Conservation (phyloP, 2,888 invertebrate genomes). For the Pseudococcus longispinus region DNA sequence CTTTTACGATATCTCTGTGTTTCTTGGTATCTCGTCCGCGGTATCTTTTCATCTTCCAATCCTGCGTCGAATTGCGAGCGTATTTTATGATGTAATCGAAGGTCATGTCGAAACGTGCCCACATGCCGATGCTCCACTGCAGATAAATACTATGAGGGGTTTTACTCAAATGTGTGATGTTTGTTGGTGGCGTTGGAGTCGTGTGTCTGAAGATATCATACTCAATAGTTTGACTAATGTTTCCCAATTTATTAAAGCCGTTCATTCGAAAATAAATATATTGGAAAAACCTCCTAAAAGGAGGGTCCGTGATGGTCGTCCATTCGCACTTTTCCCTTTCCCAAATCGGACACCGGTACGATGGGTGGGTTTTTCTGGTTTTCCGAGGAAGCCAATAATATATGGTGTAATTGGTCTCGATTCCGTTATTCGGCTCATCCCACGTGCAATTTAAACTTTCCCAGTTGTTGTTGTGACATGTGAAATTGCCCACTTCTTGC, state of each 20-base stretch:
- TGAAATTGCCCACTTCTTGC: slow-evolving; percentile 67
- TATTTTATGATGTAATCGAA: slow-evolving; percentile 64
- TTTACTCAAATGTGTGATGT: slow-evolving; percentile 12
- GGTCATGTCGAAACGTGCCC: slow-evolving; percentile 66
- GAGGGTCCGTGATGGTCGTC: slow-evolving; percentile 66
- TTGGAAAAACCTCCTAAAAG: slow-evolving; percentile 66
- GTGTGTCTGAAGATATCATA: slow-evolving; percentile 57
- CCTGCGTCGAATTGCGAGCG: neutral
- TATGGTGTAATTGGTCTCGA: slow-evolving; percentile 68
- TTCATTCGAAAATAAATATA: slow-evolving; percentile 70
- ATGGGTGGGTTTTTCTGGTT: slow-evolving; percentile 57
- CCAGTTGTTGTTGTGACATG: slow-evolving; percentile 77
- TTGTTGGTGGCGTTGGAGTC: slow-evolving; percentile 18
- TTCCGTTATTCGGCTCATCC: slow-evolving; percentile 69
- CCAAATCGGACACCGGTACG: slow-evolving; percentile 60
- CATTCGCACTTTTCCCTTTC: slow-evolving; percentile 64
- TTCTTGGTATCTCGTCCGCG: neutral
- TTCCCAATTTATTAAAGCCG: slow-evolving; percentile 71
- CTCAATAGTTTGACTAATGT: slow-evolving; percentile 63
- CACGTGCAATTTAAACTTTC: slow-evolving; percentile 78
- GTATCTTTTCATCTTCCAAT: neutral
- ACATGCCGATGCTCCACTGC: slow-evolving; percentile 57
- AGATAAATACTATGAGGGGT: slow-evolving; percentile 45
- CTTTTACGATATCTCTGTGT: neutral
- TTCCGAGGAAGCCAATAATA: slow-evolving; percentile 64